Base-by-base conservation (phyloP, 2,888 invertebrate genomes). In the Brachyptera risi region DNA sequence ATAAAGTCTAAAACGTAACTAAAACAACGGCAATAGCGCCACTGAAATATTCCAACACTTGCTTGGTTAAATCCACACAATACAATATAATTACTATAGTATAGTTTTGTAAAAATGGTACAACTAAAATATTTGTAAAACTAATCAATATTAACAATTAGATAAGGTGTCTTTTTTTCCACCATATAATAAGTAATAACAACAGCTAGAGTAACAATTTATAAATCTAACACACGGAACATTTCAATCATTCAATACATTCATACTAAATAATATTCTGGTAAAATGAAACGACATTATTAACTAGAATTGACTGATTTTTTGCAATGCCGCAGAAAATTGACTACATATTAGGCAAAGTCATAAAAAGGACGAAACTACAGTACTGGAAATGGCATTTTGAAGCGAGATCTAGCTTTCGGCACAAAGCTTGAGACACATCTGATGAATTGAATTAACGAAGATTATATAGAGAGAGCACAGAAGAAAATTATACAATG, bases 61-160 rank as follows among this genome's bases (percentile, higher is more conserved):
- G 15, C 27, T 27, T 40, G 58, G 50, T 58, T 44, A 61, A 61
- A 61, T 61, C 49, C 62, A 62, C 44, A 62, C 47, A 56, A 35
- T 62, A 38, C 37, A 59, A 61, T 61, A 19, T 60, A 42, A 31
- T 27, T 35, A 24, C 56, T 47, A 56, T 56, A 51, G 37, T 58
- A 56, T 44, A 59, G 44, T 59, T 59, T 38, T 57, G 59, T 62
- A 62, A 62, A 62, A 62, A 62, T 62, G 59, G 62, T 62, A 62
- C 62, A 62, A 62, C 62, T 54, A 62, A 62, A 51, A 54, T 19
- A 54, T 54, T 23, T 50, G 56, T 58, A 38, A 40, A 49, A 40
- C 27, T 50, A 56, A 56, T 47, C 40, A 59, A 59, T 62, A 62
- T 62, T 37, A 59, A 62, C 59, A 59, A 59, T 59, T 57, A 62